Evolutionary conservation across 2,113 vertebrate species (phyloP).

Genomic region (Paralichthys olivaceus): DNA sequence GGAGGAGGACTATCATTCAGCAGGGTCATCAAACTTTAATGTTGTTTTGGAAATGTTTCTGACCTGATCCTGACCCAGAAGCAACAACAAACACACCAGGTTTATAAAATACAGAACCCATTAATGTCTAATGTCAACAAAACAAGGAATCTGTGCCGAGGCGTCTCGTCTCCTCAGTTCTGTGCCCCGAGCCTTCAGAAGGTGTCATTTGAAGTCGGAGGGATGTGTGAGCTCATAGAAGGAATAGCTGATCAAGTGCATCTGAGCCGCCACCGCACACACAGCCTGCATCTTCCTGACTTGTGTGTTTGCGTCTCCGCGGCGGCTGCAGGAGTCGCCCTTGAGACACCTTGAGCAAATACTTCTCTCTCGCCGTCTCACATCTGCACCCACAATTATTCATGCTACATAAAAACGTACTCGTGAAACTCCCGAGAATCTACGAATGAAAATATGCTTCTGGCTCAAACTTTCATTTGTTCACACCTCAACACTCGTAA

Average conservation of each 20-base stretch:
- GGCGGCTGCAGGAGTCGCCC: constrained; percentile 36
- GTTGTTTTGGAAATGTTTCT: background rate
- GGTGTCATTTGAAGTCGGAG: constrained; percentile 60
- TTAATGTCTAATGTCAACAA: constrained; percentile 26
- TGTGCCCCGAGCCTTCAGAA: constrained; percentile 48
- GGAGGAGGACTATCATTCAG: background rate
- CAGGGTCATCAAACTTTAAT: background rate
- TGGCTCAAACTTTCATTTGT: constrained; percentile 1
- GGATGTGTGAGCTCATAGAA: constrained; percentile 53
- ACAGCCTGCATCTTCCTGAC: constrained; percentile 21
- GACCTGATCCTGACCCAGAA: constrained; percentile 2
- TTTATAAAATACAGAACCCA: constrained; percentile 27
- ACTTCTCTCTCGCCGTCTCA: constrained; percentile 2
- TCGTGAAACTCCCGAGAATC: constrained; percentile 5
- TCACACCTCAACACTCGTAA: background rate
- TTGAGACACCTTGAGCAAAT: constrained; percentile 53
- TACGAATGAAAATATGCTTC: constrained; percentile 10
- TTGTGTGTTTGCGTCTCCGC: constrained; percentile 19
- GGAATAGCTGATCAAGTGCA: constrained; percentile 69
- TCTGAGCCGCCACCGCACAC: constrained; percentile 20
- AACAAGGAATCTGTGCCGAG: constrained; percentile 16
- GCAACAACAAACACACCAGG: constrained; percentile 29
- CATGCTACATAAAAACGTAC: constrained; percentile 19
- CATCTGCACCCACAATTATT: constrained; percentile 34
- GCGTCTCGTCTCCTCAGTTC: constrained; percentile 24